Base-by-base conservation (phyloP, 2,888 invertebrate genomes). In the Pseudolycoriella hygida region DNA sequence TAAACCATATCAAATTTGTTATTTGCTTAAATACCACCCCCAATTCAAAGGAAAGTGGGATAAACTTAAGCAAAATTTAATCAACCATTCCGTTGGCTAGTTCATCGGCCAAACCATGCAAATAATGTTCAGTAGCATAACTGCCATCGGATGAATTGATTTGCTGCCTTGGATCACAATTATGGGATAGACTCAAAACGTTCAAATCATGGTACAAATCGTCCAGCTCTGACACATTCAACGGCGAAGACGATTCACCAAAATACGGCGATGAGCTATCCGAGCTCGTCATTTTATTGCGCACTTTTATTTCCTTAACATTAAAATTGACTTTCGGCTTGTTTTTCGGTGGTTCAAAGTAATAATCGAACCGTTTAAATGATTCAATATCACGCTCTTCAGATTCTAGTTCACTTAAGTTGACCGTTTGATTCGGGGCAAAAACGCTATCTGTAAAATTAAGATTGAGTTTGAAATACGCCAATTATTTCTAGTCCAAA, bases 291-390 rank as follows among this genome's bases (percentile, higher is more conserved):
- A 56, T 59, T 55, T 76, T 76, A 60, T 76, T 76, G 62, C 75
- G 76, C 50, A 77, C 66, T 51, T 80, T 72, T 56, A 81, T 77
- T 59, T 85, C 83, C 62, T 83, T 81, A 54, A 86, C 71, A 66
- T 86, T 83, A 54, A 85, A 72, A 61, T 81, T 78, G 54, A 80
- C 78, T 63, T 80, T 80, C 50, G 81, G 81, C 58, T 83, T 80
- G 53, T 78, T 73, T 50, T 78, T 76, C 1, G 80, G 76, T 44
- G 84, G 80, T 50, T 85, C 79, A 50, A 85, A 86, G 60, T 84
- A 84, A 57, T 81, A 79, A 53, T 85, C 86, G 64, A 85, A 87
- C 17, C 86, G 74, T 62, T 90, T 89, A 66, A 89, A 86, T 2
- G 83, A 81, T 59, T 89, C 88, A 51, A 87, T 70, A 60, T 88